phyloP scores from a whole-genome alignment of 2,888 invertebrate species.

The Hirtodrosophila confusa region DNA sequence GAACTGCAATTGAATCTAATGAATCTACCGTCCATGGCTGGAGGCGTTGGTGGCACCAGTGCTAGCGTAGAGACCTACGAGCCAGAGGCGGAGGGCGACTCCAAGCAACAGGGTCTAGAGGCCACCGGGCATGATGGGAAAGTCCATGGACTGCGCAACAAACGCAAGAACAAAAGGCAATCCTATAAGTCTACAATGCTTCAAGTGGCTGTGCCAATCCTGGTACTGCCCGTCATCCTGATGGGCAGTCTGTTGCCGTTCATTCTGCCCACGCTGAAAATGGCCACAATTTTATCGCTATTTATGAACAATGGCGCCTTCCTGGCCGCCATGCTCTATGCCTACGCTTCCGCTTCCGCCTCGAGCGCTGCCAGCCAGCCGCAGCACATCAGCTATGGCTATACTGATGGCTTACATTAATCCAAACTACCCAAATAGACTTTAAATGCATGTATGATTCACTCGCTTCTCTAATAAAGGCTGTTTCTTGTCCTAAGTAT shows the following conservation, averaged over 20 bases:
- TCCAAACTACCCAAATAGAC: constrained; percentile 9
- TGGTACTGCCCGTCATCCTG: constrained; percentile 87
- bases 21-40: constrained; percentile 54
- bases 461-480: constrained; percentile 55
- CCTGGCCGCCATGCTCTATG: constrained; percentile 85
- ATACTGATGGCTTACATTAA: constrained; percentile 61
- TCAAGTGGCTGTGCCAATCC: constrained; percentile 85
- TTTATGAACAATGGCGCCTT: constrained; percentile 89
- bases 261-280: constrained; percentile 88
- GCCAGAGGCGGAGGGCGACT: constrained; percentile 68
- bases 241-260: constrained; percentile 89
- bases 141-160: constrained; percentile 34
- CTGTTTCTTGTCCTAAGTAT: constrained; percentile 35
- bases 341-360: constrained; percentile 51
- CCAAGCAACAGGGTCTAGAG: constrained; percentile 61
- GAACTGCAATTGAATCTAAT: constrained; percentile 60
- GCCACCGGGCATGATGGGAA: constrained; percentile 26
- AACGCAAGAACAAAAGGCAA: constrained; percentile 64
- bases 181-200: constrained; percentile 79
- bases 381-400: constrained; percentile 80
- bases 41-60: constrained; percentile 50
- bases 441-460: constrained; percentile 2
- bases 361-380: constrained; percentile 78
- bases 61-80: constrained; percentile 64
- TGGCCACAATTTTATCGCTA: constrained; percentile 87